Evolutionary conservation across 92 coral and sea anemone genomes (phyloP), one percentile per base, ranked within the genome.

Genomic region (Palythoa caribaeorum): DNA sequence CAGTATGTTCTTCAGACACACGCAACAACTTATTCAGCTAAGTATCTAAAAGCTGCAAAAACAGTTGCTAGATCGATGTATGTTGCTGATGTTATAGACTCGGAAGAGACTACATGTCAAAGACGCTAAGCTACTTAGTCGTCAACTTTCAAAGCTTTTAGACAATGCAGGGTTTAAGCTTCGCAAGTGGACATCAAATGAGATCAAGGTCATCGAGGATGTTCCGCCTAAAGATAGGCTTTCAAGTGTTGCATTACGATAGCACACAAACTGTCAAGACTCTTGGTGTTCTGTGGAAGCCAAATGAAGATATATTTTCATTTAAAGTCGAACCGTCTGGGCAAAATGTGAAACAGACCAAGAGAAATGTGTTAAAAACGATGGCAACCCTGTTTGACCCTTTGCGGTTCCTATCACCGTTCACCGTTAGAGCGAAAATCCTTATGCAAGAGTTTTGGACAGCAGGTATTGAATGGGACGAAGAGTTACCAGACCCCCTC

Each of bases 81-180:
- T 40, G 47, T 40, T 6, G 86, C 79, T 40, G 90, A 88, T 57
- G 80, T 71, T 55, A 60, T 88, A 3, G 90, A 88, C 52, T 88
- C 86, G 0, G 11, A 55, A 1, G 90, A 88, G 50, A 79, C 90
- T 2, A n/a, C n/a, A n/a, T n/a, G 70, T 70, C 1, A 60, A 69
- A 71, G 54, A 88, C 70, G 90, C 90, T 1, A 77, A 76, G 9
- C 5, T 15, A 40, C 68, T 65, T n/a, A 76, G 84, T 15, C 77
- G 36, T 17, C 65, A 77, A 47, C 84, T 87, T 12, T 21, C 40
- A 21, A 84, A 76, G 3, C 78, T 76, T 47, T 38, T 87, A 37
- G 84, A 48, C 15, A 59, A 77, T 5, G 90, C 84, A 21, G 90
- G 79, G 11, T 87, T 87, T 21, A 83, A 87, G 36, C 83, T 87